Evolutionary conservation across 2,113 vertebrate species (phyloP).

Genomic region (Otolemur garnettii): DNA sequence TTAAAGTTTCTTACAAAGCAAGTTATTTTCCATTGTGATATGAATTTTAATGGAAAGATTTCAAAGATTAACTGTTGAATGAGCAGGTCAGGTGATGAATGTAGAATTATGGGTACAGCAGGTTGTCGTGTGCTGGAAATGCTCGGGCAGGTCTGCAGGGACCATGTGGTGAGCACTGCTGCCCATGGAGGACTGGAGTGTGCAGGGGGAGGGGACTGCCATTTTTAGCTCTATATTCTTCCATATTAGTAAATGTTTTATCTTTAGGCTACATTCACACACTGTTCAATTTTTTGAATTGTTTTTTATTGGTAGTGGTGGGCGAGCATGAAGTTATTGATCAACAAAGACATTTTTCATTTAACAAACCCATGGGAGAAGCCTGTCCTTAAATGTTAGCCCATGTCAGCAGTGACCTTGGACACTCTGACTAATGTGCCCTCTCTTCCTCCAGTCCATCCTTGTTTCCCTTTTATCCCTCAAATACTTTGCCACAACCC

Average conservation of each 20-base stretch:
- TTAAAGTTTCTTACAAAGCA: background rate
- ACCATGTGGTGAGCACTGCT: background rate
- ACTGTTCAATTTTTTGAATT: background rate
- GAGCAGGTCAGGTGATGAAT: background rate
- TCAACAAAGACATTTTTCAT: background rate
- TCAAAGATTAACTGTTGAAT: background rate
- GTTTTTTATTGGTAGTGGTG: background rate
- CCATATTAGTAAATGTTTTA: background rate
- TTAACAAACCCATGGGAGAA: background rate
- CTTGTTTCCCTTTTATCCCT: background rate
- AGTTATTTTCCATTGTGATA: background rate
- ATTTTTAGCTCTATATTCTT: background rate
- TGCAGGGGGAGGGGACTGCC: too few species aligned
- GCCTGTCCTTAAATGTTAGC: background rate
- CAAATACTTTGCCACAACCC: background rate
- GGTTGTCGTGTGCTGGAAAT: background rate
- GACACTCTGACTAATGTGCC: background rate
- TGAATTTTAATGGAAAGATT: background rate
- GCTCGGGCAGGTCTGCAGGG: background rate
- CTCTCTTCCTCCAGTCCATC: background rate
- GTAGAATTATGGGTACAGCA: background rate
- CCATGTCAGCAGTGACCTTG: background rate
- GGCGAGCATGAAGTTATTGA: background rate
- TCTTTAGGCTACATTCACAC: background rate
- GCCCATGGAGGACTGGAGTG: background rate